A percentile compares a stretch with the other conserved stretches of the same genome.
Evolutionary conservation across 2,797 vertebrate species (phyloP).

Genomic region (Cyclopterus lumpus): DNA sequence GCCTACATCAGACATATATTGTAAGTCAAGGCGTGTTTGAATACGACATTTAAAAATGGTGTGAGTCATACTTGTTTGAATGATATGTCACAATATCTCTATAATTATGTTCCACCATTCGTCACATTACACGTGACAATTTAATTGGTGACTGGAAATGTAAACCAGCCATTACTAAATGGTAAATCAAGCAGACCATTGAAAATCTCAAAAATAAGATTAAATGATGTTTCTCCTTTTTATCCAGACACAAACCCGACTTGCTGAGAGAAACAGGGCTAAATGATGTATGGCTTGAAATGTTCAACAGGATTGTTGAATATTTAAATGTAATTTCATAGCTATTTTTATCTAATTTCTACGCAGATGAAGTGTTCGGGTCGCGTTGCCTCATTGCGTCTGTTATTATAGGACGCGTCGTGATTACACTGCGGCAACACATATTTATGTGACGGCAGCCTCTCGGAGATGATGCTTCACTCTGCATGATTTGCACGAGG

Average conservation of each 20-base stretch:
- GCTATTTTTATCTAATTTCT: conserved; percentile 7
- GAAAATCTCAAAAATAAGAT: not conserved
- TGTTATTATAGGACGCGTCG: conserved; percentile 18
- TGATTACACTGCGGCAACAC: conserved; percentile 1
- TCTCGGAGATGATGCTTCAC: not conserved
- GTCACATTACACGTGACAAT: not conserved
- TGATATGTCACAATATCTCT: not conserved
- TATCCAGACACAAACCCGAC: not conserved
- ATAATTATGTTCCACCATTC: conserved; percentile 5
- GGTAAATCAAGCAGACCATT: conserved; percentile 7
- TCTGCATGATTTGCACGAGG: not conserved
- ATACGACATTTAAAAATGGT: conserved; percentile 1
- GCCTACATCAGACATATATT: not conserved
- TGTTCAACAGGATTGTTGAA: conserved; percentile 13
- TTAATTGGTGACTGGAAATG: conserved; percentile 11
- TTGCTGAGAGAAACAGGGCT: conserved; percentile 7
- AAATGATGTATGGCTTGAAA: conserved; percentile 22
- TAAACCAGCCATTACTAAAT: conserved; percentile 1
- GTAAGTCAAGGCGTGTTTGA: not conserved
- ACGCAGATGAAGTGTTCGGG: conserved; percentile 10
- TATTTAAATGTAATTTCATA: conserved; percentile 34
- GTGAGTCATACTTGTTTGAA: not conserved
- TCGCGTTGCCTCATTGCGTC: conserved; percentile 12
- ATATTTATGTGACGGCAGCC: not conserved
- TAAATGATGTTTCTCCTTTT: not conserved